Evolutionary conservation across 1,140 invertebrate genomes (phyloP), one percentile per base, ranked within the genome.

Genomic region (Lepidotrigona ventralis): DNA sequence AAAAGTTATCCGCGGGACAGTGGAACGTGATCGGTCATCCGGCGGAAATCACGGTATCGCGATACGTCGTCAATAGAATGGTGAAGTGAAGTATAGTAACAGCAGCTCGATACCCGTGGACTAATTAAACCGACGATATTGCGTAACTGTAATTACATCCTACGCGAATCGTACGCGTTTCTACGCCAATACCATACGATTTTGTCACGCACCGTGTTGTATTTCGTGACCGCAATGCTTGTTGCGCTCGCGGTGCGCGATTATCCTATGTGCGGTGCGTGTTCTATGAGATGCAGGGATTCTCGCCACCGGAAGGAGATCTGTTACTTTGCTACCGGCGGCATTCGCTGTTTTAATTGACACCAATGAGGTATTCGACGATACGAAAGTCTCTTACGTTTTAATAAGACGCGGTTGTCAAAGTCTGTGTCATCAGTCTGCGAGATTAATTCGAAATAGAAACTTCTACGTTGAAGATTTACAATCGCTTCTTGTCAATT

Each of bases 111-210:
- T 75, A 33, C 33, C 8, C 29, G 33, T 39, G 54, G 23, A 58
- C 51, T 46, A 75, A 75, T 75, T 75, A 75, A 58, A 75, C 56
- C 56, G 73, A 26, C 54, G 46, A 53, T 72, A 75, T 75, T 75
- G 73, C 73, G 73, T 75, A 75, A 75, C 15, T 75, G 56, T 75
- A 75, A 75, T 75, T 60, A 58, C 56, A 9, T n/a, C 54, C 29
- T 75, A n/a, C n/a, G n/a, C n/a, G n/a, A 75, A 75, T 75, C 39
- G 73, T 60, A 60, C 54, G 73, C 73, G 33, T n/a, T 46, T 29
- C 70, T 60, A 46, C 33, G 9, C 56, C 19, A 56, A 60, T 60
- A 75, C 56, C 17, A 15, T 26, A 46, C 56, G 56, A 60, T 75
- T 75, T 75, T 60, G 73, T 60, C 53, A 60, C 33, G 56, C 56